Evolutionary conservation across 2,797 vertebrate genomes (phyloP).

Genomic region (Tenualosa thibaudeaui): DNA sequence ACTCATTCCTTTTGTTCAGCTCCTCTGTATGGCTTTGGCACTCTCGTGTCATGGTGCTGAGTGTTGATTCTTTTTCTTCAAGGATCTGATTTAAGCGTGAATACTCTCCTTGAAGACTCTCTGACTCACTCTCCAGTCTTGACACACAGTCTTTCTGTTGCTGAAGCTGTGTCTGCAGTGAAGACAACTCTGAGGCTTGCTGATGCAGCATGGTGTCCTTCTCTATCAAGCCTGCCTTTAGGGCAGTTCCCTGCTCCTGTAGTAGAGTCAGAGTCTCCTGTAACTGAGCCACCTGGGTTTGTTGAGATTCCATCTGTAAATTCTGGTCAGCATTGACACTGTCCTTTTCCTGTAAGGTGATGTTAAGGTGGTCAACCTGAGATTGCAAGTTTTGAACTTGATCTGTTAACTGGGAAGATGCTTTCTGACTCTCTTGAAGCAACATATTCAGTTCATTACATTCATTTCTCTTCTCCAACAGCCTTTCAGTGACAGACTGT

Average conservation of each 20-base stretch:
- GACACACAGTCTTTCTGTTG: constrained; percentile 49
- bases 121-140: constrained; percentile 62
- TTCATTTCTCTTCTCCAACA: constrained; percentile 76
- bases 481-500: constrained; percentile 65
- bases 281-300: constrained; percentile 60
- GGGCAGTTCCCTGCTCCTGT: constrained; percentile 64
- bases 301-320: constrained; percentile 56
- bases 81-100: constrained; percentile 57
- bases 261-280: constrained; percentile 69
- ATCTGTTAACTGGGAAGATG: constrained; percentile 59
- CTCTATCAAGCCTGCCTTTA: constrained; percentile 66
- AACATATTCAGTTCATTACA: constrained; percentile 65
- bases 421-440: constrained; percentile 69
- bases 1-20: constrained; percentile 68
- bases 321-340: constrained; percentile 55
- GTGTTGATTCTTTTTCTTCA: constrained; percentile 65
- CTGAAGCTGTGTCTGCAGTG: constrained; percentile 60
- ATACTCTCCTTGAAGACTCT: constrained; percentile 62
- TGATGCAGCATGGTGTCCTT: constrained; percentile 65
- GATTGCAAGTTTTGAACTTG: constrained; percentile 66
- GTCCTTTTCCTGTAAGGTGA: constrained; percentile 62
- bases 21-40: constrained; percentile 69
- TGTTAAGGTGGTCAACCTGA: constrained; percentile 63
- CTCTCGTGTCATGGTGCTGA: constrained; percentile 59
- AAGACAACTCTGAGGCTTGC: constrained; percentile 57